Conservation (phyloP, 2,797 vertebrate genomes). For the Harpagifer antarcticus region DNA sequence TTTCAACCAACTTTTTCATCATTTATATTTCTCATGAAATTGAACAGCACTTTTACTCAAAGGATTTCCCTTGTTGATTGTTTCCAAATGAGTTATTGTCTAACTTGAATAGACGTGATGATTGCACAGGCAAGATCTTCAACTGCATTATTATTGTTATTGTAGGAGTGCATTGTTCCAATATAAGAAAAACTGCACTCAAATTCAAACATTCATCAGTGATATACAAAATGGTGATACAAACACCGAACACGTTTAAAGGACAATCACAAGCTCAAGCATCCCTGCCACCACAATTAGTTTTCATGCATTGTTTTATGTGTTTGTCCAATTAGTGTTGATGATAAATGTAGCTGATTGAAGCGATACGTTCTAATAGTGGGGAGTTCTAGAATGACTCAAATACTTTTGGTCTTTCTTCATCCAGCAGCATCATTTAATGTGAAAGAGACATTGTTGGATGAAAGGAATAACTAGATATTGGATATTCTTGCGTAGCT, state of each 20-base stretch:
- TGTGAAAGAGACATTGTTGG: no score
- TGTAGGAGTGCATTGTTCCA: constrained; percentile 3
- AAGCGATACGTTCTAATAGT: no score
- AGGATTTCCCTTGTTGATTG: neutral
- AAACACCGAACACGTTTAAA: neutral
- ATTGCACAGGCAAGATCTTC: constrained; percentile 19
- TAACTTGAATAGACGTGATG: constrained; percentile 10
- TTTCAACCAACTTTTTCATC: neutral
- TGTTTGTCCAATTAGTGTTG: no score
- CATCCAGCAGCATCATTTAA: no score
- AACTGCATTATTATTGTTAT: constrained; percentile 8
- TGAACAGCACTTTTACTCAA: neutral
- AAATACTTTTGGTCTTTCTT: no score
- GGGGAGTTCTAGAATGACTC: no score
- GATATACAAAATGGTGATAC: neutral
- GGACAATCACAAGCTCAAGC: neutral
- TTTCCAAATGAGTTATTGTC: neutral
- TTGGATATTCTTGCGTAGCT: no score
- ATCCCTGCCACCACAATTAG: neutral
- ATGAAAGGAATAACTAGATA: no score
- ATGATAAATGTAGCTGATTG: no score
- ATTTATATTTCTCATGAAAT: no score
- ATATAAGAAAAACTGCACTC: constrained; percentile 27
- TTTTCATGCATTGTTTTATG: neutral
- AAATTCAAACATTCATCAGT: constrained; percentile 1